Conservation (phyloP, 1,140 invertebrate genomes). For the Drosophila nannoptera region DNA sequence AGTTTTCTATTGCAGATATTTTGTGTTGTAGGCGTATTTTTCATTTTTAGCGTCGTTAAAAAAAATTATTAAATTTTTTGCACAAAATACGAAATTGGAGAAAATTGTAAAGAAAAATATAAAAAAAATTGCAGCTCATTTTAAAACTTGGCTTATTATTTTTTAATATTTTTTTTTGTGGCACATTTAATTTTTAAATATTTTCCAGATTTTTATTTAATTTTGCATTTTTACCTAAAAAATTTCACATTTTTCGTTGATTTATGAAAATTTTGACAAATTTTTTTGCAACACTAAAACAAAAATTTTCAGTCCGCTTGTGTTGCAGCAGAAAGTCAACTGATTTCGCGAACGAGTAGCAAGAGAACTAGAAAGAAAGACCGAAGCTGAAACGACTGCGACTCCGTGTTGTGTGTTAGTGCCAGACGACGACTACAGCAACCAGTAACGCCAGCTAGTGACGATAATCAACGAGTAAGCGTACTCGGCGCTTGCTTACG, state of each 20-base stretch:
- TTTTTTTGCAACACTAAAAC: slow-evolving; percentile 79
- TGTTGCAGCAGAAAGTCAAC: slow-evolving; percentile 75
- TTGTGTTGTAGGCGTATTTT: slow-evolving; percentile 68
- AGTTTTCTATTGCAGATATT: slow-evolving; percentile 79
- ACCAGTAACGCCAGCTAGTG: slow-evolving; percentile 32
- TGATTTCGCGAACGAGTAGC: slow-evolving; percentile 76
- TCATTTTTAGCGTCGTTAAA: slow-evolving; percentile 50
- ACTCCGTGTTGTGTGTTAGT: slow-evolving; percentile 48
- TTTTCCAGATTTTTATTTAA: slow-evolving; percentile 58
- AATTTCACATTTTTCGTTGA: slow-evolving; percentile 76
- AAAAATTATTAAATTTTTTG: slow-evolving; percentile 67
- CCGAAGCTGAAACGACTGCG: slow-evolving; percentile 55
- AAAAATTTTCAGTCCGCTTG: slow-evolving; percentile 78
- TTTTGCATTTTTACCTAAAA: slow-evolving; percentile 70
- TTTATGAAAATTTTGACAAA: slow-evolving; percentile 73
- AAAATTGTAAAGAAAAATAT: slow-evolving; percentile 64
- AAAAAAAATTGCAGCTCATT: slow-evolving; percentile 56
- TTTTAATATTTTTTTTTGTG: slow-evolving; percentile 38
- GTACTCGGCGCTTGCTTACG: slow-evolving; percentile 29
- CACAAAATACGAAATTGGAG: slow-evolving; percentile 66
- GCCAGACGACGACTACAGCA: slow-evolving; percentile 41
- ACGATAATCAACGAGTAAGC: slow-evolving; percentile 37
- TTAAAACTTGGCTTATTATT: slow-evolving; percentile 36
- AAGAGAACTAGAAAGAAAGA: slow-evolving; percentile 74
- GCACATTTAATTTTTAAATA: slow-evolving; percentile 68